Base-by-base conservation (phyloP, 2,888 invertebrate species). In the Folsomia candida region DNA sequence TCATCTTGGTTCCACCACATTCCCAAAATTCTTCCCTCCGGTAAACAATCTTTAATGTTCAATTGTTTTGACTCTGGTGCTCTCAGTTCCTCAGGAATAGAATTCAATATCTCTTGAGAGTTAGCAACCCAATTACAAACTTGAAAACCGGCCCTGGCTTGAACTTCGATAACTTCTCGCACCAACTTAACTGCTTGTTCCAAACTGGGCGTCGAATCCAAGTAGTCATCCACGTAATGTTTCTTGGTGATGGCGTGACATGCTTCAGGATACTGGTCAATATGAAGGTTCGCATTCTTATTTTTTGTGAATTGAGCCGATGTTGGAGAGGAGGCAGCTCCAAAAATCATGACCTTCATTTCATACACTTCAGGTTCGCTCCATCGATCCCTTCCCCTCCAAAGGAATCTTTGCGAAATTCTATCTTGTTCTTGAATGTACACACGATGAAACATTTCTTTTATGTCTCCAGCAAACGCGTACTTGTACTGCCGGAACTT, bases 401-500 rank as follows among this genome's bases (percentile, higher is more conserved):
- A 75, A 0, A 75, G 54, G 37, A 75, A 71, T 0, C 69, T 27
- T 28, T 75, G 75, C 3, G 25, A 24, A 1, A 11, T 22, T 1
- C 37, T 26, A 59, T 75, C 73, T 47, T 68, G 68, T 4, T 29
- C 26, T 1, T 60, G 28, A 3, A 75, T 47, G 1, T 14, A 29
- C 2, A 73, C 66, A 0, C 68, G 73, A 26, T 73, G 69, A 11
- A 72, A 73, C 71, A 74, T 73, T 0, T 72, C 74, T 9, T 27
- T 51, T 18, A 76, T 74, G 67, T 76, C 75, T 9, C 70, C 71
- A 0, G 59, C 29, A 26, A 76, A 62, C 22, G 61, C 75, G n/a
- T 68, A 28, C 9, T 1, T n/a, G n/a, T n/a, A n/a, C n/a, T n/a
- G n/a, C n/a, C n/a, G n/a, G n/a, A n/a, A n/a, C n/a, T n/a, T n/a